Evolutionary conservation across 1,140 invertebrate genomes (phyloP).

Genomic region (Pinna nobilis): DNA sequence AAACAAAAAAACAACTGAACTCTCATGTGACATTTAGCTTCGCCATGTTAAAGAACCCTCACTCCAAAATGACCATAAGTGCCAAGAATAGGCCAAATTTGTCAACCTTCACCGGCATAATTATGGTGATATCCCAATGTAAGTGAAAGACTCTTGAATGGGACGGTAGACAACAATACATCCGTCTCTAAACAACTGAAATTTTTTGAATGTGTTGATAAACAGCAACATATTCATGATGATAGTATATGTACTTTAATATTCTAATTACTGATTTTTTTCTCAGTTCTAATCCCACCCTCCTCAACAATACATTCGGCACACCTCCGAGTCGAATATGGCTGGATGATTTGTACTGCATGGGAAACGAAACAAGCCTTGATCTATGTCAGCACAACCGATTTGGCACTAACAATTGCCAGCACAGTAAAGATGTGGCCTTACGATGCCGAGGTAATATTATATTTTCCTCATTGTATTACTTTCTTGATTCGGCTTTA

Average conservation of each 20-base stretch:
- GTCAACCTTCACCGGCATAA: constrained; percentile 34
- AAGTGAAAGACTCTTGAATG: constrained; percentile 21
- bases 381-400: constrained; percentile 29
- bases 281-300: not conserved
- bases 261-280: too few species aligned
- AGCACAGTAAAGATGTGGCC: constrained; percentile 29
- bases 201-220: constrained; percentile 26
- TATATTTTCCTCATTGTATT: too few species aligned
- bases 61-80: too few species aligned
- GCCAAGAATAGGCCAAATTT: too few species aligned
- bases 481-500: too few species aligned
- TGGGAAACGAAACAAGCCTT: constrained; percentile 27
- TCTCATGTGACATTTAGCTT: constrained; percentile 29
- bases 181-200: constrained; percentile 6
- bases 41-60: too few species aligned
- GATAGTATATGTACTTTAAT: too few species aligned
- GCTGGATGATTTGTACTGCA: constrained; percentile 24
- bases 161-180: constrained; percentile 4
- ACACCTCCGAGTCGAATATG: constrained; percentile 6
- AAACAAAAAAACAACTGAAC: constrained; percentile 39
- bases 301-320: not conserved
- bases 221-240: too few species aligned
- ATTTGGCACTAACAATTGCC: constrained; percentile 23
- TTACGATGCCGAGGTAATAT: constrained; percentile 38
- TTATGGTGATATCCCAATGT: constrained; percentile 37